Evolutionary conservation across 1,140 invertebrate species (phyloP).

Genomic region (Ips nitidus): DNA sequence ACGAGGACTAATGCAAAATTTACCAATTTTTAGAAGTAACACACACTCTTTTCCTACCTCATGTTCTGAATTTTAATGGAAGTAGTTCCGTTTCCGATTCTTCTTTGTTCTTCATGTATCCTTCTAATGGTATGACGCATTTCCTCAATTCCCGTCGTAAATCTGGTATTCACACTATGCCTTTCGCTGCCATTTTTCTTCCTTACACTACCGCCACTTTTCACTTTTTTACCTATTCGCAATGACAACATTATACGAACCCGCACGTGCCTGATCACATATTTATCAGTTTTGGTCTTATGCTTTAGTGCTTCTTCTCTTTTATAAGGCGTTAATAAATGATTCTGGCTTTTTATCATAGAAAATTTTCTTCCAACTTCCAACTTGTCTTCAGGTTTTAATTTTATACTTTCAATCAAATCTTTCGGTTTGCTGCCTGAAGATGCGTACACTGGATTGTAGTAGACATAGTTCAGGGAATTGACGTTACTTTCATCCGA

Average conservation of each 20-base stretch:
- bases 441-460: constrained; percentile 47
- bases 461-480: constrained; percentile 43
- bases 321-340: constrained; percentile 9
- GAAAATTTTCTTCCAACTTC: background rate
- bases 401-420: background rate
- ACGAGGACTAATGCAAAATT: too few species aligned
- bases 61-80: constrained; percentile 51
- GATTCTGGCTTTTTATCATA: background rate
- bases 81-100: constrained; percentile 48
- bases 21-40: background rate
- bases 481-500: constrained; percentile 46
- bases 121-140: constrained; percentile 32
- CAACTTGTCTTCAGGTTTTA: background rate
- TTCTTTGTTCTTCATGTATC: constrained; percentile 47
- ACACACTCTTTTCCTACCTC: constrained; percentile 40
- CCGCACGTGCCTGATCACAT: constrained; percentile 49
- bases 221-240: constrained; percentile 42
- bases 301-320: constrained; percentile 35
- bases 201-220: background rate
- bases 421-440: constrained; percentile 4
- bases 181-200: constrained; percentile 17
- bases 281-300: constrained; percentile 46
- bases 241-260: constrained; percentile 50
- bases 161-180: constrained; percentile 6
- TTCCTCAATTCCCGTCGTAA: constrained; percentile 7